Base-by-base conservation (phyloP, 2,113 vertebrate species). In the Crotalus viridis region DNA sequence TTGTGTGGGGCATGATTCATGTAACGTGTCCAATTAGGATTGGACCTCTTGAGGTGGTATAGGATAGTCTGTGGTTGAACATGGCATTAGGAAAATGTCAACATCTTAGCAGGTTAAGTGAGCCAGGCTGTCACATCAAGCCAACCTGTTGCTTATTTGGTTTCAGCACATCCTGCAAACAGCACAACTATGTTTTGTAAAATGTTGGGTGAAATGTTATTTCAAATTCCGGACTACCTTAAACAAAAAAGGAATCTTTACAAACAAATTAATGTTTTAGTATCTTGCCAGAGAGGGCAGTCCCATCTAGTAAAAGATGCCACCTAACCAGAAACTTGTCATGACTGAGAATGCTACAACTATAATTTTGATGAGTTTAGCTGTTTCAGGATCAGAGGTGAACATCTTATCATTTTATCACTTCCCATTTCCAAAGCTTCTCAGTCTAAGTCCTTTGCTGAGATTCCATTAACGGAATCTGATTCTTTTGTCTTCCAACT, bases 401-500 rank as follows among this genome's bases (percentile, higher is more conserved):
- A 90, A 52, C 10, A 95, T 87, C 69, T 9, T 17, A 28, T 10
- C 48, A 59, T 90, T 93, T 74, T 17, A 28, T 81, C 17, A 7
- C 54, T 43, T 26, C 57, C 39, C 5, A 39, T 61, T 85, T 92
- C 64, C 93, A 95, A 94, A 46, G 59, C 69, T 89, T 89, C 57
- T 94, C 91, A 88, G 24, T 22, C 93, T 92, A 92, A 92, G 0
- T 3, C 91, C 94, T 95, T 92, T 92, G 69, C 92, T 89, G 91
- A 89, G 91, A 33, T 90, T 92, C 90, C 92, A 92, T 91, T 87
- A 93, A 13, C 10, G 52, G 92, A 94, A 95, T 95, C 93, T 89
- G 64, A 94, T 95, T 90, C 91, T 55, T 0, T 91, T 54, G 74
- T 90, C 94, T 95, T 92, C 90, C 81, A 91, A 95, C 95, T 94